These are phyloP conservation scores for Eudasyphora cyanicolor DNA, from an alignment of 2,888 invertebrate species.

Conservation along the genomic window DNA sequence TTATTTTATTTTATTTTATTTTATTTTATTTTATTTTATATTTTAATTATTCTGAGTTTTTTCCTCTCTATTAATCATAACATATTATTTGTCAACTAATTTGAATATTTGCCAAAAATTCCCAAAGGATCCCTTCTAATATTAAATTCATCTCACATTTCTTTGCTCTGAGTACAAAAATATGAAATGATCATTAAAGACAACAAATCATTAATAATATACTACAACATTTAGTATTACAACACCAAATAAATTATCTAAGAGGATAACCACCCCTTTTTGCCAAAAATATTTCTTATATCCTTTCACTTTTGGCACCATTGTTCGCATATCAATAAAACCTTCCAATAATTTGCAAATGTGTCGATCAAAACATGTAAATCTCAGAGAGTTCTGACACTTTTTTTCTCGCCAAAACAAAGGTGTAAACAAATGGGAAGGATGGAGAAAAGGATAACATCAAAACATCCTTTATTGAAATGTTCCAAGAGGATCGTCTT, in stretches of 20 bases:
- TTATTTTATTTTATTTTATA: neutral
- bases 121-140: neutral
- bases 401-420: neutral
- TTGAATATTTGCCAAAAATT: neutral
- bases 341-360: conserved; percentile 63
- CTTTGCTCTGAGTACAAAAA: conserved; percentile 12
- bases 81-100: neutral
- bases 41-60: neutral
- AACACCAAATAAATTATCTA: conserved; percentile 55
- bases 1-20: neutral
- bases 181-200: conserved; percentile 48
- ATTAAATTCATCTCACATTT: conserved; percentile 35
- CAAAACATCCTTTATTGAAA: conserved; percentile 51
- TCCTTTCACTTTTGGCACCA: neutral
- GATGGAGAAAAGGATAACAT: conserved; percentile 41
- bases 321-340: conserved; percentile 4
- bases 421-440: conserved; percentile 18
- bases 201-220: conserved; percentile 58
- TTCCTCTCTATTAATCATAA: neutral
- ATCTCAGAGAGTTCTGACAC: conserved; percentile 59
- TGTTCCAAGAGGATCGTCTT: conserved; percentile 47
- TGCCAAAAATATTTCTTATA: too few relatives aligned
- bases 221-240: conserved; percentile 27
- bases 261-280: conserved; percentile 21
- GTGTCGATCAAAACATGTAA: conserved; percentile 63